Base-by-base conservation (phyloP, 2,888 invertebrate genomes). In the Netelia fuscicornis region DNA sequence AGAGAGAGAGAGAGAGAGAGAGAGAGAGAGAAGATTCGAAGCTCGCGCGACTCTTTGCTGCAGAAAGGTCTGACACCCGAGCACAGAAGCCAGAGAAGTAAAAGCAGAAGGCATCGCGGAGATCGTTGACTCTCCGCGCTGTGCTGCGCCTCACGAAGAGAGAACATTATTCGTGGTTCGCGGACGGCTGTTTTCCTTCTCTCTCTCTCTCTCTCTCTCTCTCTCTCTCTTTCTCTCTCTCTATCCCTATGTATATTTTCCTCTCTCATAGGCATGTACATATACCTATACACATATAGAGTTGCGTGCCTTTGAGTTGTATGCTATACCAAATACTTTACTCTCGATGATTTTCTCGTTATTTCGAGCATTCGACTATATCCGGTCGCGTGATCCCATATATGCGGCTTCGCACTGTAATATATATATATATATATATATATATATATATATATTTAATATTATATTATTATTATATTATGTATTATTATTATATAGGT, bases 341-440 rank as follows among this genome's bases (percentile, higher is more conserved):
- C 79, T 79, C 81, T 56, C 82, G 79, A 82, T 82, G 85, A 82
- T 82, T 79, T 76, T 78, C 84, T 84, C 85, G 85, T 82, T 85
- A 85, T 85, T 85, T 85, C 85, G 85, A 82, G 85, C 79, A 76
- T 85, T 82, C 75, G 85, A 48, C 82, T 82, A 80, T 82, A 85
- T 85, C 82, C 85, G 85, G 85, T 82, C 82, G 85, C 75, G 85
- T 79, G 85, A 75, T 71, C 54, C 74, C 48, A 72, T 72, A 64
- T 25, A 70, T 62, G 78, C 62, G 52, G 54, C 20, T 62, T 72
- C 20, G 25, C 56, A 42, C 80, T 72, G 58, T 25, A 30, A 58
- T 9, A 42, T 23, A 62, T 30, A 56, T 20, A 25, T 37, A 11
- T 42, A 48, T 25, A 60, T n/a, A 48, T 17, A 25, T 13, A 10